Conservation (phyloP, 2,888 invertebrate genomes). For the Agapostemon virescens region DNA sequence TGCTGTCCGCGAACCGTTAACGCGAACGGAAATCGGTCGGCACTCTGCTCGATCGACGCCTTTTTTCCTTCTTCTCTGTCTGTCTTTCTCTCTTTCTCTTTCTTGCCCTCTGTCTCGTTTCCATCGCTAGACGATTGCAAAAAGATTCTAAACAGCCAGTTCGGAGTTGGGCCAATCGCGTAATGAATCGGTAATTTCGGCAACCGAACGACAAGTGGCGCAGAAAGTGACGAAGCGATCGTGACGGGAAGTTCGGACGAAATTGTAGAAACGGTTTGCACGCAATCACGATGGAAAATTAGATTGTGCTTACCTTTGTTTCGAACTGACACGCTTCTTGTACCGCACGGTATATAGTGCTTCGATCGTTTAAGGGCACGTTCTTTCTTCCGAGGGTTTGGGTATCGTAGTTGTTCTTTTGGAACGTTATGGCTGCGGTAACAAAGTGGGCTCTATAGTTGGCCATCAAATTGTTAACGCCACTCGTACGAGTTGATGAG, state of each 20-base stretch:
- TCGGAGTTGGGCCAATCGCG: conserved; percentile 24
- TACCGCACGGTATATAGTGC: background rate
- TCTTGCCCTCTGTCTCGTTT: conserved; percentile 4
- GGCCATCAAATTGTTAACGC: background rate
- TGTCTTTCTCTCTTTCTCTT: conserved; percentile 25
- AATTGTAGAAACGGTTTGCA: conserved; percentile 32
- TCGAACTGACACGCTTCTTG: background rate
- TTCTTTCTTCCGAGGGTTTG: background rate
- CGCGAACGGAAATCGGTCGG: conserved; percentile 66
- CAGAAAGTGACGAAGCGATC: conserved; percentile 42
- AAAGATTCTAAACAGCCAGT: conserved; percentile 17
- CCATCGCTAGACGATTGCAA: conserved; percentile 18
- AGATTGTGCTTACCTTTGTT: conserved; percentile 24
- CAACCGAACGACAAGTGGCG: background rate
- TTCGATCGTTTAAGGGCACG: conserved; percentile 1
- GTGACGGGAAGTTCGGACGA: conserved; percentile 21
- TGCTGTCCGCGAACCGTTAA: conserved; percentile 68
- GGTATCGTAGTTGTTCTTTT: background rate
- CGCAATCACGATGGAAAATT: conserved; percentile 35
- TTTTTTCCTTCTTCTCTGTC: conserved; percentile 28
- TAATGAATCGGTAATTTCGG: conserved; percentile 47
- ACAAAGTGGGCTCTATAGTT: background rate
- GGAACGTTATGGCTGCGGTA: background rate
- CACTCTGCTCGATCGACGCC: conserved; percentile 41
- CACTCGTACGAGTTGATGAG: background rate